Conservation (phyloP, 1,140 invertebrate species). For the Penaeus chinensis region DNA sequence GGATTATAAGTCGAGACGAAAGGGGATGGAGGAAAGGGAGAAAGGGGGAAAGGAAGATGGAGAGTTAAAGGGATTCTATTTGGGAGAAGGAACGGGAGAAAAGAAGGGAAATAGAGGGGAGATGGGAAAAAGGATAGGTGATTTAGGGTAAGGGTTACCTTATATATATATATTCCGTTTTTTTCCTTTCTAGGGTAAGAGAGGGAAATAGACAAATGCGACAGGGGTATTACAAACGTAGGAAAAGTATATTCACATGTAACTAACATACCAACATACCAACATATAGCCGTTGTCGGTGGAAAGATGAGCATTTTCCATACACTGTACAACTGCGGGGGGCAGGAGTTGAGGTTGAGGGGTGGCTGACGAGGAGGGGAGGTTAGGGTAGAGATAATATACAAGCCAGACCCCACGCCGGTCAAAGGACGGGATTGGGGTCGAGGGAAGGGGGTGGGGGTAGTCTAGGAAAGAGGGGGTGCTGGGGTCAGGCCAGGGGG, state of each 20-base stretch:
- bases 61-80: not conserved
- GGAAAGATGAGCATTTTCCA: conserved; percentile 55
- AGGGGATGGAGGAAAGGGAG: conserved; percentile 3
- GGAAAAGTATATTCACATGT: conserved; percentile 40
- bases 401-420: too few relatives aligned
- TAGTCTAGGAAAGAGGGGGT: not conserved
- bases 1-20: conserved; percentile 13
- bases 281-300: conserved; percentile 41
- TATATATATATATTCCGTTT: not conserved
- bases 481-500: not conserved
- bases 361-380: not conserved
- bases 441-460: not conserved
- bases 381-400: not conserved
- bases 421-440: not conserved
- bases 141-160: not conserved
- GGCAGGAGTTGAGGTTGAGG: not conserved
- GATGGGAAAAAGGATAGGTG: not conserved
- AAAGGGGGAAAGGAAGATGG: not conserved
- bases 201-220: conserved; percentile 25
- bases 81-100: too few relatives aligned
- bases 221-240: conserved; percentile 48
- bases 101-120: not conserved
- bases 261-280: conserved; percentile 10
- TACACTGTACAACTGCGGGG: conserved; percentile 39
- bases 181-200: not conserved